Base-by-base conservation (phyloP, 2,888 invertebrate genomes). In the Andrena haemorrhoa region DNA sequence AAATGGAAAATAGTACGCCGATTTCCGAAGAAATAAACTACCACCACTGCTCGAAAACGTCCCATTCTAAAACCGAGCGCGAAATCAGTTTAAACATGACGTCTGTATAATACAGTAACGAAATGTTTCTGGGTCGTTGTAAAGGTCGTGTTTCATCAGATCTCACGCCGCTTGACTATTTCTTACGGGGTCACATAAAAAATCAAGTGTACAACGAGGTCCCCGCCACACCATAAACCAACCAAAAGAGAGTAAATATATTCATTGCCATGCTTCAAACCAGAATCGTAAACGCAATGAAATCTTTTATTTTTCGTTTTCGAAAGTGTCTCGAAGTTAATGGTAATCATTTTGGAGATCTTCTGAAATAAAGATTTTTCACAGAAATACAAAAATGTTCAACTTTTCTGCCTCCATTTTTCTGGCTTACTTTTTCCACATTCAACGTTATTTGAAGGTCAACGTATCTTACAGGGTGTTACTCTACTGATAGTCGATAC, bases 241-340 rank as follows among this genome's bases (percentile, higher is more conserved):
- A 53, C 3, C 23, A 16, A 68, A 12, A 53, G 53, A 53, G 53
- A 16, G 20, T 53, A 53, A 53, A 23, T 33, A 68, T 10, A 68
- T 53, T 12, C 31, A 68, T 68, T 53, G 31, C 20, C 20, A 23
- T 33, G 53, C 10, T 53, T 53, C 31, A 33, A 53, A 20, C 33
- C 33, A 53, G 53, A 53, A 53, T 53, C 53, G 66, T 53, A 68
- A 20, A 33, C 41, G 23, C n/a, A 68, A 68, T n/a, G 10, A 53
- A 41, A 41, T 4, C 5, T 41, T 33, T 68, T 31, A 53, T 53
- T 53, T 68, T 10, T 20, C 51, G 66, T 12, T 31, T 60, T 7
- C 60, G 49, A 49, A 49, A 71, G 5, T 61, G 33, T 71, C 31
- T 71, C 12, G 2, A 47, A 5, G 41, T 70, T 47, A 23, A 70